Base-by-base conservation (phyloP, 1,140 invertebrate species). In the Cotesia glomerata region DNA sequence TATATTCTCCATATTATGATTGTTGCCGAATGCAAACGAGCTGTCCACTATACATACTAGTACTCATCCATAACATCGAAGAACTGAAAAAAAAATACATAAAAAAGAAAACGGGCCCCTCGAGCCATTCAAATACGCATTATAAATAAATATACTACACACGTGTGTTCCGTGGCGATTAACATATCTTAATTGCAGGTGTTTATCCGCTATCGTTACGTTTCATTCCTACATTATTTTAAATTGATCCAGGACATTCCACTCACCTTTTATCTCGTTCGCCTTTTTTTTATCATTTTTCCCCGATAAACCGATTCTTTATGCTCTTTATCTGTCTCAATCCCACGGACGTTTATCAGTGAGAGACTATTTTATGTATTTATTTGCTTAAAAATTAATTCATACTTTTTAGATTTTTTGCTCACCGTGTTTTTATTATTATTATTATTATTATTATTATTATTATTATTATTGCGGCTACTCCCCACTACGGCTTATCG, bases 141-240 rank as follows among this genome's bases (percentile, higher is more conserved):
- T 56, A 74, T 9, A 16, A 58, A 58, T 58, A 18, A 45, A 45
- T 45, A 45, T 45, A 9, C 18, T 14, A 18, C 58, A 76, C 73
- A 74, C 75, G 75, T 76, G 61, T 75, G 74, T 80, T 78, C 69
- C 76, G 69, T 75, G 64, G 75, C 75, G 79, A 83, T 83, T 83
- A 83, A 81, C 82, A 82, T 82, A 83, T 83, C 82, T 83, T 82
- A 83, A 83, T 83, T 83, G 79, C 82, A 81, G 79, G 80, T 82
- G 80, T 82, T 83, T 80, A 78, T 79, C 71, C 72, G 11, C 72
- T 61, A 77, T 75, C 72, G 73, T 75, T 75, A 76, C 64, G 39
- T 45, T 45, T 45, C 39, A 32, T 67, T 34, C 58, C 63, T 74
- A 74, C 69, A 73, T 72, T 70, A 71, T 75, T 77, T 78, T 74